Percentiles rank a stretch among this genome's conserved stretches.
phyloP scores from a whole-genome alignment of 2,888 invertebrate species.

The Cylloceria caligata region DNA sequence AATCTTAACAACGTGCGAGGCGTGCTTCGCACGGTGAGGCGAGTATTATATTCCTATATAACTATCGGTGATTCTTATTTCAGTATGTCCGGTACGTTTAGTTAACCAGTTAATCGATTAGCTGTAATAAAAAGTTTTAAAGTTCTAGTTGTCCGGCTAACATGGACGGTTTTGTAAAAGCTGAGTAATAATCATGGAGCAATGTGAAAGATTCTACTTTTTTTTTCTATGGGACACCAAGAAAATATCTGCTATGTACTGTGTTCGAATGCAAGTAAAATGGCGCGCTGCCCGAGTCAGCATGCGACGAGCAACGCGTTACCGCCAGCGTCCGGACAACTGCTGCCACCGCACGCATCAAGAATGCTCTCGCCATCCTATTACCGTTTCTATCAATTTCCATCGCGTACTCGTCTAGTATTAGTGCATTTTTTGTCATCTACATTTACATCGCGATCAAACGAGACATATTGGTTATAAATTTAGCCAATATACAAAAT shows the following conservation, averaged over 20 bases:
- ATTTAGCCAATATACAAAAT: constrained; percentile 8
- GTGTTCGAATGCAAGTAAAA: constrained; percentile 6
- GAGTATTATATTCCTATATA: no score
- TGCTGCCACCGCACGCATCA: constrained; percentile 50
- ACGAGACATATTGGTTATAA: constrained; percentile 53
- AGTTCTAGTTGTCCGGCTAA: no score
- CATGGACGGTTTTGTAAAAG: no score
- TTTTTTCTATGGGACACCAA: no score
- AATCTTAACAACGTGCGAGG: no score
- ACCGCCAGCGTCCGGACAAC: constrained; percentile 16
- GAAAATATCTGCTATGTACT: not conserved
- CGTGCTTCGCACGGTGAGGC: no score
- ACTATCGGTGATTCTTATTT: no score
- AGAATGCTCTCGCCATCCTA: constrained; percentile 18
- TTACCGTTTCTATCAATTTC: constrained; percentile 8
- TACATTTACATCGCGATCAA: constrained; percentile 30
- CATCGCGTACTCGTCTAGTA: constrained; percentile 1
- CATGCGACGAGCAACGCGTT: not conserved
- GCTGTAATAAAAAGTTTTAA: no score
- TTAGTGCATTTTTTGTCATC: constrained; percentile 28
- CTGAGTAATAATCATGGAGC: no score
- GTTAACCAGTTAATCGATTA: no score
- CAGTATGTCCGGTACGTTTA: no score
- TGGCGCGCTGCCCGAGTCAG: not conserved
- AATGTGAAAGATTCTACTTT: no score